These are phyloP conservation scores for Cryptocephalus moraei DNA, from an alignment of 2,888 invertebrate genomes.

Conservation along the genomic window DNA sequence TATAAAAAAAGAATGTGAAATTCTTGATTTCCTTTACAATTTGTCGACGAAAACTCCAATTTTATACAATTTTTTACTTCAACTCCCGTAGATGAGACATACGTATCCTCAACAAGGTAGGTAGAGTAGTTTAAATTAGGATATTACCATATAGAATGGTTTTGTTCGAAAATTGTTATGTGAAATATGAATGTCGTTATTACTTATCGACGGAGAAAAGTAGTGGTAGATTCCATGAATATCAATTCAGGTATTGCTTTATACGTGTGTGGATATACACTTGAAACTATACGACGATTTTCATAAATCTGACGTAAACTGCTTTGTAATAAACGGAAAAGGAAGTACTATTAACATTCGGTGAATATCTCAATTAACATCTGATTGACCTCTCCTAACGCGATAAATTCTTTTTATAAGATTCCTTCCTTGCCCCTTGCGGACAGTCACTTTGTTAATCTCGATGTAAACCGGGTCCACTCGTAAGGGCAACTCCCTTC, in stretches of 20 bases:
- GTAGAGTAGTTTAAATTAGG: not conserved
- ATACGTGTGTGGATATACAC: not conserved
- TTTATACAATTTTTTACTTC: too few relatives aligned
- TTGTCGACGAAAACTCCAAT: too few relatives aligned
- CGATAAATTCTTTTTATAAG: slow-evolving; percentile 22
- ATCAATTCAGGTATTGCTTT: too few relatives aligned
- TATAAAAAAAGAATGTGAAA: too few relatives aligned
- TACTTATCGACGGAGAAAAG: not conserved
- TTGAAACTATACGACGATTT: too few relatives aligned
- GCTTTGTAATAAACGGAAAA: not conserved
- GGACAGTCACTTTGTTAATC: slow-evolving; percentile 24
- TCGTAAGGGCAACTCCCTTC: not conserved
- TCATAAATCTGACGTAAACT: too few relatives aligned
- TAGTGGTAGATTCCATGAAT: not conserved
- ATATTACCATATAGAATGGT: not conserved
- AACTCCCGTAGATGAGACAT: too few relatives aligned
- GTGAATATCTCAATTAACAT: slow-evolving; percentile 17
- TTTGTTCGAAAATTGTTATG: not conserved
- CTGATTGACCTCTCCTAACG: slow-evolving; percentile 22
- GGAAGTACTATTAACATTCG: slow-evolving; percentile 6
- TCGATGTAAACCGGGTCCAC: slow-evolving; percentile 17
- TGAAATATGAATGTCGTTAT: not conserved
- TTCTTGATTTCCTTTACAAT: too few relatives aligned
- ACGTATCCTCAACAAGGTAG: too few relatives aligned
- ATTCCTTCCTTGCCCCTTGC: slow-evolving; percentile 12